Conservation (phyloP, 2,797 vertebrate species). For the Odontamblyopus lacepedii region DNA sequence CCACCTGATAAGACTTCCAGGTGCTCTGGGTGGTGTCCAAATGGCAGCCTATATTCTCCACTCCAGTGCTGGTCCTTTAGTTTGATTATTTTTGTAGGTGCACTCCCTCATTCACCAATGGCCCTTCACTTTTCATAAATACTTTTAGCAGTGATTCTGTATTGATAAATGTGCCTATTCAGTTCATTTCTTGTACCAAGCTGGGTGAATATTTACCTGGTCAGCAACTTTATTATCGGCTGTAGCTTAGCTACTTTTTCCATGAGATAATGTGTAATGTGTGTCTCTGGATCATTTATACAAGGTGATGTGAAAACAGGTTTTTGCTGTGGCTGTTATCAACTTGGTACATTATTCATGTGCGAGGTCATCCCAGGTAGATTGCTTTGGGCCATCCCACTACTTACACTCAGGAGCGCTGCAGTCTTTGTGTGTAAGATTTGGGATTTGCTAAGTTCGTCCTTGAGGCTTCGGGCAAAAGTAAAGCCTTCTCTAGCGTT, state of each 20-base stretch:
- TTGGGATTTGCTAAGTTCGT: constrained; percentile 46
- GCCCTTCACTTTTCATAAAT: constrained; percentile 12
- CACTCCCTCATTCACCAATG: constrained; percentile 21
- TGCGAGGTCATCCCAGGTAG: constrained; percentile 57
- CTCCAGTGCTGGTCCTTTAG: constrained; percentile 24
- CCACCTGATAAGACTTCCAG: constrained; percentile 68
- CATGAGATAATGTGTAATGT: constrained; percentile 58
- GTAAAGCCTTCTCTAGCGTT: constrained; percentile 31
- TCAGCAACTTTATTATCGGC: constrained; percentile 68
- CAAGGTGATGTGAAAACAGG: constrained; percentile 54
- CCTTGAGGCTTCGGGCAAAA: constrained; percentile 33
- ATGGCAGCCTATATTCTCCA: constrained; percentile 60
- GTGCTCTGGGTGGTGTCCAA: constrained; percentile 62
- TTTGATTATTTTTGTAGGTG: constrained; percentile 17
- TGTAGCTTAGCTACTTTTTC: constrained; percentile 53
- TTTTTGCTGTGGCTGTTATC: constrained; percentile 43
- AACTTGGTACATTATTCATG: constrained; percentile 66
- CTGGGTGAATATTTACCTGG: constrained; percentile 62
- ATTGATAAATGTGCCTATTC: constrained; percentile 52
- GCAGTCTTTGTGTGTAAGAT: constrained; percentile 42
- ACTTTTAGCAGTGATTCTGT: constrained; percentile 37
- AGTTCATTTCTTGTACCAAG: constrained; percentile 52
- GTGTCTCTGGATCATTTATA: constrained; percentile 67
- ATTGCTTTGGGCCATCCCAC: constrained; percentile 67
- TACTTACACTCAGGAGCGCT: constrained; percentile 42